These are phyloP conservation scores for Trichogramma evanescens DNA, from an alignment of 2,888 invertebrate genomes.

Conservation along the genomic window DNA sequence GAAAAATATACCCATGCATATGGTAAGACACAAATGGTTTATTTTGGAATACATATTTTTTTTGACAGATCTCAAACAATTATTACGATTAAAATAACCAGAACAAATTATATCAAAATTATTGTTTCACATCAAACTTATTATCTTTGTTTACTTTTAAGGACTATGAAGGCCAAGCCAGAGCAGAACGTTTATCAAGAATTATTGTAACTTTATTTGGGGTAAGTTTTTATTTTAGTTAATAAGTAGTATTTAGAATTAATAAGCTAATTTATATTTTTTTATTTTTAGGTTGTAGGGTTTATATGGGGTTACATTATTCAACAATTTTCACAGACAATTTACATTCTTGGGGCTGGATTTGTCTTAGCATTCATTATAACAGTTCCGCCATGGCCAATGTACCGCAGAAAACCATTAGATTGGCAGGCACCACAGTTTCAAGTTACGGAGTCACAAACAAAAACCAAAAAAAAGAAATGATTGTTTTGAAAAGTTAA, in stretches of 20 bases:
- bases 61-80: no score
- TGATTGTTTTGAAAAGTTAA: conserved; percentile 27
- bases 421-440: conserved; percentile 79
- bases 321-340: conserved; percentile 92
- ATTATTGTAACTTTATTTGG: conserved; percentile 87
- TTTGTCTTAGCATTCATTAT: conserved; percentile 81
- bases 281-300: conserved; percentile 60
- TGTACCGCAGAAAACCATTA: conserved; percentile 80
- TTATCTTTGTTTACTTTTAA: conserved; percentile 35
- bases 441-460: conserved; percentile 32
- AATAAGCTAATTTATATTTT: neutral
- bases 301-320: conserved; percentile 88
- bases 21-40: conserved; percentile 30
- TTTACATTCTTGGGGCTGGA: conserved; percentile 86
- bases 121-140: neutral
- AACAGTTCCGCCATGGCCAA: conserved; percentile 94
- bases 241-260: neutral
- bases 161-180: conserved; percentile 88
- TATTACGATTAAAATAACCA: neutral
- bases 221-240: conserved; percentile 48
- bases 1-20: conserved; percentile 39
- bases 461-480: conserved; percentile 51
- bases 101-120: neutral
- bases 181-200: conserved; percentile 82
- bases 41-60: no score